Percentiles rank a stretch among this genome's conserved stretches.
These are phyloP conservation scores for Sycophaga agraensis DNA, from an alignment of 1,140 invertebrate species.

Conservation along the genomic window DNA sequence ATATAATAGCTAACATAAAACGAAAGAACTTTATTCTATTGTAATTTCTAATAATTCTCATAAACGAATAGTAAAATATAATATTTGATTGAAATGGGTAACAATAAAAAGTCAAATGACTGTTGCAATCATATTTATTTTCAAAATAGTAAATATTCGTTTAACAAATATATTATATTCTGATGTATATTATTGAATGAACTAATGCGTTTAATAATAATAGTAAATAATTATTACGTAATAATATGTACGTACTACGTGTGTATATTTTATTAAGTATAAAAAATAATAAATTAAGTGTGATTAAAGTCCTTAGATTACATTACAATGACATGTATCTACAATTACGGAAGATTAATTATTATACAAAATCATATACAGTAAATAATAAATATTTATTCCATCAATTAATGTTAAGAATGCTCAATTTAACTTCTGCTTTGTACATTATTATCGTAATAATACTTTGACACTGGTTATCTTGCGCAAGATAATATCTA, in stretches of 20 bases:
- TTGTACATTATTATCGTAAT: constrained; percentile 55
- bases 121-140: constrained; percentile 30
- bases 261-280: constrained; percentile 8
- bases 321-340: constrained; percentile 28
- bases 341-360: constrained; percentile 25
- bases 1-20: too few species aligned
- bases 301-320: constrained; percentile 18
- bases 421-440: constrained; percentile 35
- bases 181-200: constrained; percentile 19
- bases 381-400: constrained; percentile 26
- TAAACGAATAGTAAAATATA: too few species aligned
- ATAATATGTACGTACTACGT: constrained; percentile 8
- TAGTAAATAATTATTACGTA: constrained; percentile 8
- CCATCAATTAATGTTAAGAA: constrained; percentile 22
- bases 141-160: constrained; percentile 32
- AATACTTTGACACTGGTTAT: constrained; percentile 56
- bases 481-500: constrained; percentile 59
- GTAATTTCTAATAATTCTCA: too few species aligned
- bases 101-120: too few species aligned
- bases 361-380: constrained; percentile 30
- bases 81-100: too few species aligned
- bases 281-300: constrained; percentile 24
- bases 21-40: too few species aligned
- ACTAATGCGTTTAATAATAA: constrained; percentile 2
- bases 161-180: constrained; percentile 33